Base-by-base conservation (phyloP, 1,140 invertebrate genomes). In the Zaprionus tsacasi region DNA sequence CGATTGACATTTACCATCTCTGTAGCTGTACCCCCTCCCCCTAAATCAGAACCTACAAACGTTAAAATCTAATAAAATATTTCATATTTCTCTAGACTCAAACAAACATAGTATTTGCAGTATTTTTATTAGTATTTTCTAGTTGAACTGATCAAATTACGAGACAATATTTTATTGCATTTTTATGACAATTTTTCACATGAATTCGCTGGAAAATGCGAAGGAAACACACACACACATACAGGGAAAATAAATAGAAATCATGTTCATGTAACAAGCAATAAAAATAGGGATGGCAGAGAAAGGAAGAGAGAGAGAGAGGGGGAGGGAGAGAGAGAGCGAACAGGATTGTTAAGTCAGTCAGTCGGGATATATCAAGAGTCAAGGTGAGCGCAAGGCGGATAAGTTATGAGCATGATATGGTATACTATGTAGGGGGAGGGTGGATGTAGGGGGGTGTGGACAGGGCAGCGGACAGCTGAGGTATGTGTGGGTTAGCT, bases 161-260 rank as follows among this genome's bases (percentile, higher is more conserved):
- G 61, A 13, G 50, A 35, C 36, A 67, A 61, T 35, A 57, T 89
- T 88, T 89, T 89, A 89, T 89, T 77, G 76, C 86, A 82, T 81
- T 89, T 89, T 89, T 89, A 89, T 89, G 86, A 81, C 81, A 85
- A 90, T 89, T 89, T 90, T 89, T 89, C 85, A 90, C 85, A 89
- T 89, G 85, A 89, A 71, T 90, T 89, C 78, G 43, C 48, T 30
- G 63, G 55, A 79, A 72, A 56, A 68, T 64, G 36, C 45, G 30
- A 64, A 50, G 45, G 36, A 59, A 36, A 11, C 40, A 66, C 33
- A 35, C 27, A 4, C 25, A 35, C 33, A 30, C 27, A 30, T 30
- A 6, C 27, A 30, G 1, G 3, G 27, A 35, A 35, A 35, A 35
- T 35, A 55, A 72, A 67, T 45, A n/a, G 45, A 72, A 72, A 35